These are phyloP conservation scores for Pycnomerus fuliginosus DNA, from an alignment of 2,888 invertebrate species.

Conservation along the genomic window DNA sequence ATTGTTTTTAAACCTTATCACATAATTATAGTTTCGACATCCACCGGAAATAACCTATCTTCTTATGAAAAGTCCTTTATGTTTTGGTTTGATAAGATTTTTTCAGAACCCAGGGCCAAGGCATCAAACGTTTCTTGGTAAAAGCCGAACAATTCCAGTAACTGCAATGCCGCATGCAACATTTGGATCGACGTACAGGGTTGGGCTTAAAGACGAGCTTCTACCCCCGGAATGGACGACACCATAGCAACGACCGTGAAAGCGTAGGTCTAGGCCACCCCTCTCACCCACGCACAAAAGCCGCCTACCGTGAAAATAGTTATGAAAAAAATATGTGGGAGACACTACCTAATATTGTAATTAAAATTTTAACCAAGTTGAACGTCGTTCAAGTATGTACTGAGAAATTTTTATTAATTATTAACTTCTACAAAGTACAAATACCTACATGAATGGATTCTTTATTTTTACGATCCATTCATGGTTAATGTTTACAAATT, in stretches of 20 bases:
- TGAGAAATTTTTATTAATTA: no score
- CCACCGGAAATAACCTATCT: slow-evolving; percentile 22
- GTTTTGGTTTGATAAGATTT: slow-evolving; percentile 13
- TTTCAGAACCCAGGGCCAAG: slow-evolving; percentile 3
- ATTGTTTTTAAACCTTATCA: slow-evolving; percentile 23
- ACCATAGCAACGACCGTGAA: slow-evolving; percentile 32
- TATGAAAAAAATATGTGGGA: no score
- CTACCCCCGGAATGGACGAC: slow-evolving; percentile 9
- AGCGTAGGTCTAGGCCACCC: slow-evolving; percentile 34
- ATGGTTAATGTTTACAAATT: slow-evolving; percentile 17
- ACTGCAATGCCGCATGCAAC: slow-evolving; percentile 16
- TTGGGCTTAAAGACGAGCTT: slow-evolving; percentile 4
- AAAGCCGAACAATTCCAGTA: slow-evolving; percentile 2
- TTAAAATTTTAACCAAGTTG: no score
- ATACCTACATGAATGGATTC: slow-evolving; percentile 21
- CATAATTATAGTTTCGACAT: slow-evolving; percentile 24
- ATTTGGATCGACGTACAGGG: slow-evolving; percentile 6
- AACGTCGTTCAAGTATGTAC: no score
- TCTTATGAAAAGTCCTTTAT: slow-evolving; percentile 19
- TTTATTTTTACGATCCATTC: slow-evolving; percentile 18
- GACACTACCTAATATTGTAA: no score
- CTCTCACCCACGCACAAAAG: slow-evolving; percentile 25
- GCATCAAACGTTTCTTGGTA: neutral
- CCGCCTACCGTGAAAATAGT: slow-evolving; percentile 21
- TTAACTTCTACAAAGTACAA: no score